A percentile compares a stretch with the other conserved stretches of the same genome.
These are phyloP conservation scores for Halocynthia aurantium DNA, from an alignment of 23 tunicate genomes.

Conservation along the genomic window DNA sequence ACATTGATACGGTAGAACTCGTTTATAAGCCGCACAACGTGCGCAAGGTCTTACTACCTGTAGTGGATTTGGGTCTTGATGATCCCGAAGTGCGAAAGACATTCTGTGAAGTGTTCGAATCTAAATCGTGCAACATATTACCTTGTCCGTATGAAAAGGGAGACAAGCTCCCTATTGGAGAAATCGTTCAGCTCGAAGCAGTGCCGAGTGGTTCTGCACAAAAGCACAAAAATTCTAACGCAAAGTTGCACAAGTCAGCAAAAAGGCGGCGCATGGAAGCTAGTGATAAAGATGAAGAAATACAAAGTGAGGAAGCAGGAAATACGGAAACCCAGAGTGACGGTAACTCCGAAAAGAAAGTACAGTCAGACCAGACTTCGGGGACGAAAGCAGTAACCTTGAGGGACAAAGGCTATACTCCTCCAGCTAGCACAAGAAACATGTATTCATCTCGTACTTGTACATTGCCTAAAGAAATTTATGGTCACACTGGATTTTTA, in stretches of 20 bases:
- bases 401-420: constrained; percentile 10
- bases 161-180: constrained; percentile 63
- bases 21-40: constrained; percentile 58
- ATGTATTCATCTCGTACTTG: constrained; percentile 58
- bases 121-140: not conserved
- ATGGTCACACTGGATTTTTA: constrained; percentile 95
- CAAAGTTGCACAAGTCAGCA: not conserved
- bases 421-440: constrained; percentile 53
- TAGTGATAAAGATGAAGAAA: not conserved
- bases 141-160: constrained; percentile 62
- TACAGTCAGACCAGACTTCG: not conserved
- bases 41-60: constrained; percentile 49
- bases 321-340: not conserved
- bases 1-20: constrained; percentile 68
- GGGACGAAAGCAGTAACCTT: too few relatives aligned
- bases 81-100: constrained; percentile 29
- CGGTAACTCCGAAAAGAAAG: constrained; percentile 7
- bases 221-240: not conserved
- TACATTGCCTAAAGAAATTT: constrained; percentile 72
- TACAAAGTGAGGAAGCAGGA: not conserved
- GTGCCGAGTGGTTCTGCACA: not conserved
- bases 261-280: not conserved
- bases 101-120: not conserved
- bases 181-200: constrained; percentile 21
- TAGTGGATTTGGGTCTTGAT: constrained; percentile 65